Evolutionary conservation across 2,113 vertebrate species (phyloP), one percentile per base, ranked within the genome.

Genomic region (Crotalus tigris): DNA sequence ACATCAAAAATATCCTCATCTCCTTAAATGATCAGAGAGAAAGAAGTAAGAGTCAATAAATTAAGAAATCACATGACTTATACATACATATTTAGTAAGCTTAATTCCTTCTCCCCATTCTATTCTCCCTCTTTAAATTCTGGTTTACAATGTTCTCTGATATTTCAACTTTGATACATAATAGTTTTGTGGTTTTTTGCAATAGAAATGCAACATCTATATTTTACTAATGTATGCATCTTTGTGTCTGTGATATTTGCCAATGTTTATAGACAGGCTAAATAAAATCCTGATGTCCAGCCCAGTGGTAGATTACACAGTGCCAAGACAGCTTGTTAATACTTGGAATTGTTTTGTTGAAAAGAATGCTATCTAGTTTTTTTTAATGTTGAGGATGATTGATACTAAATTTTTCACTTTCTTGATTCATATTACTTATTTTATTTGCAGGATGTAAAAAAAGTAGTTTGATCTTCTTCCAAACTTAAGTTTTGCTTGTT

Each of bases 401-500:
- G 91, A 92, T 8, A 23, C 92, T 91, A 15, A 19, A 6, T 51
- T 59, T 24, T 89, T 61, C 29, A 1, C 29, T 4, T 85, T 75
- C 26, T 1, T 93, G 8, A 44, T 81, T 44, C 33, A 81, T 1
- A 0, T 95, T 89, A 81, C 85, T 93, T 87, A 39, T 85, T 44
- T 46, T 46, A 6, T 92, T 95, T 91, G 57, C 4, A 8, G 86
- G 29, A 49, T 91, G 8, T 93, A 1, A 95, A 69, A 69, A 69
- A 12, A 95, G 54, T 64, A 87, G 15, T 92, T 85, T 94, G 91
- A 59, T 0, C 0, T 86, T 81, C 90, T 88, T 88, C 15, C 61
- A 9, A 87, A 53, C 55, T 93, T 94, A 92, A 92, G 9, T 54
- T 93, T 44, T 91, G 21, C 86, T 93, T 89, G 21, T 26, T 95